Percentiles rank a stretch among this genome's conserved stretches.
These are phyloP conservation scores for Mythimna impura DNA, from an alignment of 2,888 invertebrate genomes.

Conservation along the genomic window DNA sequence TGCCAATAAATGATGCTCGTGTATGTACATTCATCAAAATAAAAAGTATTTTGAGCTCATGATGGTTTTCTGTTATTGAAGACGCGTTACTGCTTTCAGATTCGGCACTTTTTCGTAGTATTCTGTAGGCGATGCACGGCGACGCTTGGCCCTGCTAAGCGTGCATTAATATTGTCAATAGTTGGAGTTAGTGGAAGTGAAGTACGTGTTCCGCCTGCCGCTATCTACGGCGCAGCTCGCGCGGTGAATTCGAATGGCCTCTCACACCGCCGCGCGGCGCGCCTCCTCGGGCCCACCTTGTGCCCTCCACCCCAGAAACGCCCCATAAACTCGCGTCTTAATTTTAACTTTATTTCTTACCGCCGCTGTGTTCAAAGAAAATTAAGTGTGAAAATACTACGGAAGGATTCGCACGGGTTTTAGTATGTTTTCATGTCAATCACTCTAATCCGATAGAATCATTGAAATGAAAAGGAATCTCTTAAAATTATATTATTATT, in stretches of 20 bases:
- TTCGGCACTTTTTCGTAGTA: conserved; percentile 71
- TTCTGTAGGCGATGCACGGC: conserved; percentile 83
- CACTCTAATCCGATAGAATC: conserved; percentile 21
- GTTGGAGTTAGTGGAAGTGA: conserved; percentile 90
- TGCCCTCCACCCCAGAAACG: conserved; percentile 86
- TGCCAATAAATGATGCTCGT: conserved; percentile 76
- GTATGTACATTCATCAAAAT: conserved; percentile 56
- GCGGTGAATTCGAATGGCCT: conserved; percentile 89
- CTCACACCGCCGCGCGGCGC: conserved; percentile 76
- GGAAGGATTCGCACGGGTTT: conserved; percentile 81
- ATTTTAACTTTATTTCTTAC: conserved; percentile 90
- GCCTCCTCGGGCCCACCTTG: conserved; percentile 64
- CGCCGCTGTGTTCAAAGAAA: conserved; percentile 87
- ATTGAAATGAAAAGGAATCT: conserved; percentile 14
- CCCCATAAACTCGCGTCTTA: conserved; percentile 90
- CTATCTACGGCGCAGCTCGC: conserved; percentile 89
- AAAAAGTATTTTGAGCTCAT: conserved; percentile 40
- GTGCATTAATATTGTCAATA: conserved; percentile 91
- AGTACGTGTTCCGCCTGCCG: conserved; percentile 90
- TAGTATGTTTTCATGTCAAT: conserved; percentile 71
- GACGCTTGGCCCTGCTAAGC: conserved; percentile 87
- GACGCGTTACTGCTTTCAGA: conserved; percentile 22
- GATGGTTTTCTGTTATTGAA: conserved; percentile 14
- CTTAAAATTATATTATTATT: conserved; percentile 7
- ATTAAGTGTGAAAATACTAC: conserved; percentile 89